A percentile compares a stretch with the other conserved stretches of the same genome.
phyloP scores from a whole-genome alignment of 1,140 invertebrate species.

The Grapholita molesta region DNA sequence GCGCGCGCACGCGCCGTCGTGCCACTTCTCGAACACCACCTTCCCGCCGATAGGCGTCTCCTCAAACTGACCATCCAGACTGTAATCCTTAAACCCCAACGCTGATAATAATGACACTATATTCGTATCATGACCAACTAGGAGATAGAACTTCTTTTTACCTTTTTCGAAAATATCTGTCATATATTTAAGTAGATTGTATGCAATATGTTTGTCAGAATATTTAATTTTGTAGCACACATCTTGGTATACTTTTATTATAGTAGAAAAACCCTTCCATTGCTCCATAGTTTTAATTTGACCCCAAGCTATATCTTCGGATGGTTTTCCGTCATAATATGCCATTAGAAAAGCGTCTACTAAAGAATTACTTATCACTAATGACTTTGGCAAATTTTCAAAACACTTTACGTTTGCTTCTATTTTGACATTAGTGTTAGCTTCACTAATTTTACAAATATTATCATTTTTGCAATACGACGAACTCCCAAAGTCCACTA shows the following conservation, averaged over 20 bases:
- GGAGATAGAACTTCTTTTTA: background rate
- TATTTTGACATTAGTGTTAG: constrained; percentile 38
- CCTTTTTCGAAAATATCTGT: constrained; percentile 37
- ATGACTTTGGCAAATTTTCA: constrained; percentile 45
- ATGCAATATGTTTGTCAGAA: constrained; percentile 49
- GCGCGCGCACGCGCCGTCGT: constrained; percentile 24
- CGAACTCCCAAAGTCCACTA: constrained; percentile 53
- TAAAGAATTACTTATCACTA: constrained; percentile 50
- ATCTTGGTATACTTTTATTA: constrained; percentile 49
- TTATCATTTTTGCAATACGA: constrained; percentile 40
- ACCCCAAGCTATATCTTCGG: constrained; percentile 61
- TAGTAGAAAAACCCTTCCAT: constrained; percentile 43
- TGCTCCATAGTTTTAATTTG: constrained; percentile 24
- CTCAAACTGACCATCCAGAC: constrained; percentile 42
- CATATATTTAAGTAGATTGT: constrained; percentile 48
- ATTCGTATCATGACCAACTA: constrained; percentile 19
- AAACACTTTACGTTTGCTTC: constrained; percentile 36
- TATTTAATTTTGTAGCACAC: constrained; percentile 49
- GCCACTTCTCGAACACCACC: constrained; percentile 63
- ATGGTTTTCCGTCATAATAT: constrained; percentile 55
- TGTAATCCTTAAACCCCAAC: constrained; percentile 38
- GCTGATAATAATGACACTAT: background rate
- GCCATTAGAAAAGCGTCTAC: constrained; percentile 63
- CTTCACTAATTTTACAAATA: constrained; percentile 44
- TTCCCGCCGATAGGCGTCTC: constrained; percentile 61